A percentile compares a stretch with the other conserved stretches of the same genome.
Conservation (phyloP, 2,888 invertebrate species). For the Suillia variegata region DNA sequence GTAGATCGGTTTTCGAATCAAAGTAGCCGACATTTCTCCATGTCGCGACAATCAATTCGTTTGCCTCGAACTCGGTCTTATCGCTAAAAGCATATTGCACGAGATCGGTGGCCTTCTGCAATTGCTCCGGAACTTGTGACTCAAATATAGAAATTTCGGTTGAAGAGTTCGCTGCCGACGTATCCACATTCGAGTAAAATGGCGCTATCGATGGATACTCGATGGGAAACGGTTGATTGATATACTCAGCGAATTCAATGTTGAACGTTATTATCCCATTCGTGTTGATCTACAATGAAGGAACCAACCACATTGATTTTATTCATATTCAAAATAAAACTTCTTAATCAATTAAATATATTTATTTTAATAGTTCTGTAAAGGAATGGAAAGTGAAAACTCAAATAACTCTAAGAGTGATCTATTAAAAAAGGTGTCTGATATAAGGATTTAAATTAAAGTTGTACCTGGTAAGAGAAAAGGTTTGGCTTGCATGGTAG, state of each 20-base stretch:
- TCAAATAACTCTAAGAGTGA: too few relatives aligned
- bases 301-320: conserved; percentile 5
- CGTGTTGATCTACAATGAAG: conserved; percentile 83
- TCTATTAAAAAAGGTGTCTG: too few relatives aligned
- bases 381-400: too few relatives aligned
- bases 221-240: conserved; percentile 87
- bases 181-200: conserved; percentile 91
- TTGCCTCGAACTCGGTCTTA: conserved; percentile 75
- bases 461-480: too few relatives aligned
- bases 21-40: conserved; percentile 87
- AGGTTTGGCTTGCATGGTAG: too few relatives aligned
- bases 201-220: conserved; percentile 89
- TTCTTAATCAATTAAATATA: too few relatives aligned
- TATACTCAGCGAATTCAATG: conserved; percentile 83
- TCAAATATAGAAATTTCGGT: conserved; percentile 79
- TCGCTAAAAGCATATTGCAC: conserved; percentile 77
- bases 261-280: conserved; percentile 89
- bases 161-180: conserved; percentile 63
- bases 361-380: too few relatives aligned
- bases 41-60: conserved; percentile 82
- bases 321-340: conserved; percentile 9
- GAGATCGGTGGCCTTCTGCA: conserved; percentile 72
- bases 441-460: too few relatives aligned
- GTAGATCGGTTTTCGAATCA: conserved; percentile 69
- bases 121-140: conserved; percentile 67